Evolutionary conservation across 2,113 vertebrate genomes (phyloP).

Genomic region (Malaclemys terrapin): DNA sequence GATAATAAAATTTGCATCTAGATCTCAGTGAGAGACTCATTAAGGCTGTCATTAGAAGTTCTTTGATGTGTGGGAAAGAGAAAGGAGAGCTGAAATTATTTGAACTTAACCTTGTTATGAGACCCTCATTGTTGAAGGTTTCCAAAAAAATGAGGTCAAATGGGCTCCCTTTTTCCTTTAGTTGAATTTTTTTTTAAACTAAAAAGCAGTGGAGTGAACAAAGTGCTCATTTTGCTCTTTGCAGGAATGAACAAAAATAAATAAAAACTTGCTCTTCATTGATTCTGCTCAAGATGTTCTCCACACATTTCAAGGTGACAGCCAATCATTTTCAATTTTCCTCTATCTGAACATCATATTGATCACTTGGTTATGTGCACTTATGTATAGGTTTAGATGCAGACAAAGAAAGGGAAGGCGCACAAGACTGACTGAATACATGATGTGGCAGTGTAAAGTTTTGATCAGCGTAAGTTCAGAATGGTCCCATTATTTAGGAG

Average conservation of each 20-base stretch:
- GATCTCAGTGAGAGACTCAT: neutral
- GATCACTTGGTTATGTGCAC: neutral
- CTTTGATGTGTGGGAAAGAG: conserved; percentile 21
- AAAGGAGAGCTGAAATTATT: conserved; percentile 1
- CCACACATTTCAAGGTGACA: conserved; percentile 22
- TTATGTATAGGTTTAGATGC: neutral
- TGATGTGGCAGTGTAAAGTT: neutral
- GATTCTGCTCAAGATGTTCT: neutral
- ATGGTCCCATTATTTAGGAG: neutral
- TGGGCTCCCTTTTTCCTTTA: conserved; percentile 9
- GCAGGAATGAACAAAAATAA: neutral
- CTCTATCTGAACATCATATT: neutral
- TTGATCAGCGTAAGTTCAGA: neutral
- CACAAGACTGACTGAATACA: neutral
- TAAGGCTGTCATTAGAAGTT: neutral
- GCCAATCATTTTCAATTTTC: conserved; percentile 12
- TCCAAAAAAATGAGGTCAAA: conserved; percentile 34
- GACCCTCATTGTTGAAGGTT: neutral
- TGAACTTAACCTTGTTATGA: neutral
- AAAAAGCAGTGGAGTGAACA: neutral
- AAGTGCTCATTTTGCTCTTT: neutral
- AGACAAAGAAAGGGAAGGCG: neutral
- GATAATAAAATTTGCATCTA: conserved; percentile 35
- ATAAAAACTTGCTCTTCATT: neutral
- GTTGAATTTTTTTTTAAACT: neutral